phyloP scores from a whole-genome alignment of 2,113 vertebrate species.

The Catharus fuscescens region DNA sequence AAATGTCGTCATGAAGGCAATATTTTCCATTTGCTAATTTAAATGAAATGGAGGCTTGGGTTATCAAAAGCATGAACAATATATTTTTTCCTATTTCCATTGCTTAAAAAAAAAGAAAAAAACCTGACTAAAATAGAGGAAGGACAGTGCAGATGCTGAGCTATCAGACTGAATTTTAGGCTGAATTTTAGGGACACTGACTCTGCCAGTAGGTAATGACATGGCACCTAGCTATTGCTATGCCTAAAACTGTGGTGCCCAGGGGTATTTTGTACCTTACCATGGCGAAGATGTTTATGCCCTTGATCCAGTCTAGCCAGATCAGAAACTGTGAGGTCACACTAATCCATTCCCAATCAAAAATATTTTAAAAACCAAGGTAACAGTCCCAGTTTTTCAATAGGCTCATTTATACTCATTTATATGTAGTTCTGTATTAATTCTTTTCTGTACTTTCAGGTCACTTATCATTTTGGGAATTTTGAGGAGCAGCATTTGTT shows the following conservation, averaged over 20 bases:
- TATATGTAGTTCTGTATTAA: background rate
- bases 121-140: background rate
- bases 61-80: background rate
- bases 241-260: background rate
- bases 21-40: background rate
- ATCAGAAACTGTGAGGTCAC: background rate
- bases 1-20: background rate
- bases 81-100: background rate
- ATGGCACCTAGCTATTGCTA: rapidly evolving
- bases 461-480: background rate
- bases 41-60: background rate
- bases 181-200: background rate
- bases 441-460: background rate
- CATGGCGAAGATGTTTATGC: background rate
- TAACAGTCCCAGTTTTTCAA: background rate
- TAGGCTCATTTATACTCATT: background rate
- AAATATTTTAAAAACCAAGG: background rate
- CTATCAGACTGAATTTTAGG: background rate
- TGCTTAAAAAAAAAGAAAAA: background rate
- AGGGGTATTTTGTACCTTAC: background rate
- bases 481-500: background rate
- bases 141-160: background rate
- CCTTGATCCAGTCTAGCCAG: background rate
- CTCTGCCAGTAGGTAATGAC: background rate
- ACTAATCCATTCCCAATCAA: background rate